A percentile compares a stretch with the other conserved stretches of the same genome.
Conservation (phyloP, 2,113 vertebrate genomes). For the cat (Felis catus) region F.catus_Fca126_mat1.0 CM031421.1:99385001-99385500, state of each 20-base stretch:
- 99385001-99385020: background rate
- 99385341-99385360: background rate
- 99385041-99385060: background rate
- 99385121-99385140: background rate
- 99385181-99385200: no score
- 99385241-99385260: no score
- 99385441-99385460: slow-evolving; percentile 13
- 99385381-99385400: background rate
- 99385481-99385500: background rate
- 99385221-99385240: no score
- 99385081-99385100: background rate
- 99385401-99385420: slow-evolving; percentile 5
- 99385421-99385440: slow-evolving; percentile 27
- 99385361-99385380: background rate
- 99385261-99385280: no score
- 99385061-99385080: background rate
- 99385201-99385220: no score
- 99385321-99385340: background rate
- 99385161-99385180: no score
- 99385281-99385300: no score
- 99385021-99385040: background rate
- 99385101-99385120: background rate
- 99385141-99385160: no score
- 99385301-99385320: no score
- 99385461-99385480: background rate